Conservation (phyloP, 2,113 vertebrate genomes). For the Dinomys branickii region DNA sequence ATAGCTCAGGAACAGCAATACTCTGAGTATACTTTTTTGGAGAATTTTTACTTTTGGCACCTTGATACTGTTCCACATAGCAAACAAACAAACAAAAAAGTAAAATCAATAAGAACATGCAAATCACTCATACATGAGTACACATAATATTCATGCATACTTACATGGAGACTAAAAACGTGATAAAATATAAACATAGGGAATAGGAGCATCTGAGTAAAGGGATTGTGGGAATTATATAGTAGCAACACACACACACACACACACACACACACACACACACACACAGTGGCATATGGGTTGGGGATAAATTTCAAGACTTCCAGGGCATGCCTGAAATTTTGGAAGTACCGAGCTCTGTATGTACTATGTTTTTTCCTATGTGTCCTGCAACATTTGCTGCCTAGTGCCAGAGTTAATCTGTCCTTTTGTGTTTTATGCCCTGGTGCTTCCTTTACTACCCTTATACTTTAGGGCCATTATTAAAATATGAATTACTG, state of each 20-base stretch:
- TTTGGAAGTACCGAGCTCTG: background rate
- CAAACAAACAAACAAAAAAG: slow-evolving; percentile 3
- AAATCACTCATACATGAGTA: background rate
- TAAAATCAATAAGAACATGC: background rate
- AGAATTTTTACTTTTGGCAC: slow-evolving; percentile 17
- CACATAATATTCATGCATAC: background rate
- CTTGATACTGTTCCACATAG: background rate
- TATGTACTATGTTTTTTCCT: background rate
- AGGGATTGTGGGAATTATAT: background rate
- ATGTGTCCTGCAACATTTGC: background rate
- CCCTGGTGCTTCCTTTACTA: background rate
- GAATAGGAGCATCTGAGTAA: background rate
- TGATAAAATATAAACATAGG: background rate
- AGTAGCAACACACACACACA: background rate
- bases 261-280: background rate
- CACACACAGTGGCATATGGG: background rate
- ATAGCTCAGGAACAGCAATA: background rate
- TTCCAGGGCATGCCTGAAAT: background rate
- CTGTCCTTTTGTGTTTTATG: background rate
- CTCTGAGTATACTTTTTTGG: background rate
- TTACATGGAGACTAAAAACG: background rate
- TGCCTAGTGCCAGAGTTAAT: background rate
- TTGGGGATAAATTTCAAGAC: background rate
- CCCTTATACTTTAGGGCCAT: background rate
- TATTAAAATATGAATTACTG: background rate